These are phyloP conservation scores for Rhopalosiphum maidis DNA, from an alignment of 1,140 invertebrate species.

Conservation along the genomic window DNA sequence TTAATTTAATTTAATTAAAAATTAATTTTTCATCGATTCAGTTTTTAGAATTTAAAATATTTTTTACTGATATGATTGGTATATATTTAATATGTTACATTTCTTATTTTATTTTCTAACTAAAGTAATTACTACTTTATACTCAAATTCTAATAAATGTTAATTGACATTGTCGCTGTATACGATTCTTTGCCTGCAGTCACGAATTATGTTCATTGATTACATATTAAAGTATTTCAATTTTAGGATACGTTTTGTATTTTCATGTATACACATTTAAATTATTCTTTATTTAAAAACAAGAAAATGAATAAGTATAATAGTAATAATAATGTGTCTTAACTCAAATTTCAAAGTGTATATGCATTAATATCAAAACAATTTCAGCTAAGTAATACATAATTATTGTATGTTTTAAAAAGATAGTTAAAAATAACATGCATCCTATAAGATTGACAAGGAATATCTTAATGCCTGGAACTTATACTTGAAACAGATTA, in stretches of 20 bases:
- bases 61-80: too few species aligned
- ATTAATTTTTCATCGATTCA: too few species aligned
- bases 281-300: not conserved
- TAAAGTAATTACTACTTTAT: not conserved
- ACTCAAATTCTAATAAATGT: not conserved
- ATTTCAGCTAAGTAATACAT: not conserved
- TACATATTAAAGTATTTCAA: constrained; percentile 15
- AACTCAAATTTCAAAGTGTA: not conserved
- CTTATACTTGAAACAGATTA: not conserved
- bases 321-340: not conserved
- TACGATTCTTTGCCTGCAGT: not conserved
- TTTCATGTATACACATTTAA: not conserved
- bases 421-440: not conserved
- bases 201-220: not conserved
- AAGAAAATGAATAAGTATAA: not conserved
- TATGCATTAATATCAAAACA: not conserved
- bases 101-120: too few species aligned
- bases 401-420: not conserved
- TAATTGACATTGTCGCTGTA: not conserved
- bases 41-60: too few species aligned
- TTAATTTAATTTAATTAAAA: too few species aligned
- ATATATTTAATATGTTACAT: too few species aligned
- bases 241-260: not conserved
- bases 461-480: not conserved
- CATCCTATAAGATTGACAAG: not conserved